Evolutionary conservation across 2,888 invertebrate species (phyloP), one percentile per base, ranked within the genome.

Genomic region (Eurois occulta): DNA sequence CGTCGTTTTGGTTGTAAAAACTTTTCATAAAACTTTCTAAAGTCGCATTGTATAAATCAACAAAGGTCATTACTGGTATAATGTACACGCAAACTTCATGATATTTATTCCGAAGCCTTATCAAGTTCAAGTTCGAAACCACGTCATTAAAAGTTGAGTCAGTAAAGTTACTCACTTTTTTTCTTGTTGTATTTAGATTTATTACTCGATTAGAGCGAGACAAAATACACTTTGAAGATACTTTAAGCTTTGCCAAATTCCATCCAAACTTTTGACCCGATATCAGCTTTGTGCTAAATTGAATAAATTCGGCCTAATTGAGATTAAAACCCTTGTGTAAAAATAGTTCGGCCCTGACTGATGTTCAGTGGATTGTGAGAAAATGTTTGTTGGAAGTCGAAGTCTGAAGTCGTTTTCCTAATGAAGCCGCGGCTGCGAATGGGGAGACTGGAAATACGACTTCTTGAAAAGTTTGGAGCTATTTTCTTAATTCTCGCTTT

Each of bases 401-500:
- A 84, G 71, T 76, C 75, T 75, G 71, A 78, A 84, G 75, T 74
- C 81, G 75, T 84, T 78, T 73, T 73, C 28, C 41, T 85, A 85
- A 85, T 84, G 79, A 84, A 85, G 76, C 75, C 62, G 48, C 78
- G 74, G 67, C 73, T 80, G 21, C 58, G 32, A 77, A 73, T 73
- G 35, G 38, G 38, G n/a, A 76, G 60, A 72, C 76, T 72, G 58
- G 58, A 84, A 81, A 75, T 75, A 72, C 68, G 66, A 78, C 58
- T 77, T 77, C 69, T 73, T 46, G 32, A 64, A 75, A 81, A 84
- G 52, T 78, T 65, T 72, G n/a, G 35, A 72, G 77, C 67, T 60
- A 67, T 81, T 75, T 75, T 84, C 84, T 81, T 84, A 78, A 84
- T 78, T 78, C 75, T 55, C 75, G 64, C 75, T 81, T 84, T 70